phyloP scores from a whole-genome alignment of 2,797 vertebrate species.

The Poeciliopsis gracilis region DNA sequence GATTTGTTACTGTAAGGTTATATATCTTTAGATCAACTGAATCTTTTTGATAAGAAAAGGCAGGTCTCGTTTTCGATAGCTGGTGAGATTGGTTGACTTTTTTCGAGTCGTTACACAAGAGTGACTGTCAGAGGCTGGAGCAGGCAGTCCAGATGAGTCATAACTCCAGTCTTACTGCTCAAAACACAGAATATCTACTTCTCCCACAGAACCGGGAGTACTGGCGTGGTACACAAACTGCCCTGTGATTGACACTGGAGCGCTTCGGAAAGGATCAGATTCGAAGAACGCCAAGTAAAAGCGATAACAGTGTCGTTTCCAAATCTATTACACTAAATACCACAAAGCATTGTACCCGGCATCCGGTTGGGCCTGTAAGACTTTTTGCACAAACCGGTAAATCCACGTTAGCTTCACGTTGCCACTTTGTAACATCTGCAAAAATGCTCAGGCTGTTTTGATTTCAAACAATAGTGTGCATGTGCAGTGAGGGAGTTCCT shows the following conservation, averaged over 20 bases:
- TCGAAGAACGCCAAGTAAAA: background rate
- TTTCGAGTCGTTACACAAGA: background rate
- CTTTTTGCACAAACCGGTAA: constrained; percentile 62
- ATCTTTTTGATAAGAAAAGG: background rate
- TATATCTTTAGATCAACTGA: background rate
- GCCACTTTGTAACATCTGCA: constrained; percentile 16
- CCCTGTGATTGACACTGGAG: background rate
- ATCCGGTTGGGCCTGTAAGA: constrained; percentile 67
- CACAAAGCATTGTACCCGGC: constrained; percentile 23
- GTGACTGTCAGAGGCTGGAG: constrained; percentile 2
- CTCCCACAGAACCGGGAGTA: constrained; percentile 14
- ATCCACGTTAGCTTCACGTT: constrained; percentile 53
- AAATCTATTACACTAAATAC: constrained; percentile 34
- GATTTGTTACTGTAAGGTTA: background rate
- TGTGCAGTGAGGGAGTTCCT: background rate
- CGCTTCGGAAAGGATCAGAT: background rate
- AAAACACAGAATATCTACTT: constrained; percentile 17
- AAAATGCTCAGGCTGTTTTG: background rate
- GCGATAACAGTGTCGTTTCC: constrained; percentile 18
- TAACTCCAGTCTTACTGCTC: constrained; percentile 2
- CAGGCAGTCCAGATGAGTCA: constrained; percentile 41
- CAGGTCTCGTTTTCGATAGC: background rate
- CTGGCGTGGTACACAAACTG: background rate
- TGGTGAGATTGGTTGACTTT: background rate
- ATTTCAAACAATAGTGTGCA: constrained; percentile 12